Base-by-base conservation (phyloP, 2,888 invertebrate species). In the Eupithecia tripunctaria region DNA sequence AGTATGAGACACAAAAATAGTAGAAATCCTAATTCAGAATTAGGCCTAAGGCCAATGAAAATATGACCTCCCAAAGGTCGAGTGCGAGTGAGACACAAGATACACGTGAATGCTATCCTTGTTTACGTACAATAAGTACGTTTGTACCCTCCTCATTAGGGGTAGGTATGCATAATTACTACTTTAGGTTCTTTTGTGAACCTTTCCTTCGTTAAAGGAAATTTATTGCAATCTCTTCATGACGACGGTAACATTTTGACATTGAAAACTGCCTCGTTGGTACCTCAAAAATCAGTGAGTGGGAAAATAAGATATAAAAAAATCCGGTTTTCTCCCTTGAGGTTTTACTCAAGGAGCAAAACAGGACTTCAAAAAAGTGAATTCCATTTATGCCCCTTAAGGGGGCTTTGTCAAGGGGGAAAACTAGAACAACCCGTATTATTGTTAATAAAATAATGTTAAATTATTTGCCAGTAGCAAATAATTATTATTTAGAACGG, bases 41-140 rank as follows among this genome's bases (percentile, higher is more conserved):
- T 41, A 21, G 64, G 38, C 14, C 8, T 25, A 64, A 38, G 64
- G 43, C 64, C 36, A 69, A 70, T 72, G 71, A 71, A 70, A 72
- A 67, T 72, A 66, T 76, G 76, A 79, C 75, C 79, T 76, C 71
- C 2, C 3, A 74, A 74, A 79, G 79, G 79, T 79, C 79, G 74
- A 73, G 72, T n/a, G 47, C 29, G 67, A 72, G 60, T 29, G 64
- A 29, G 72, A 75, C 56, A 47, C 60, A 68, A 68, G 65, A 77
- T 75, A 75, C 78, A 79, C 78, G 78, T 75, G 79, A 65, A 67
- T 62, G 15, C 71, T 67, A 14, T 62, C 72, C 63, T 75, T 75
- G 74, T 73, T 73, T 76, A 56, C 56, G 56, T 56, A 25, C 5
- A 25, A n/a, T n/a, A 25, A 21, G 56, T n/a, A 12, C 10, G 21